These are phyloP conservation scores for Orbicella faveolata DNA, from an alignment of 64 coral and sea anemone genomes.

Conservation along the genomic window DNA sequence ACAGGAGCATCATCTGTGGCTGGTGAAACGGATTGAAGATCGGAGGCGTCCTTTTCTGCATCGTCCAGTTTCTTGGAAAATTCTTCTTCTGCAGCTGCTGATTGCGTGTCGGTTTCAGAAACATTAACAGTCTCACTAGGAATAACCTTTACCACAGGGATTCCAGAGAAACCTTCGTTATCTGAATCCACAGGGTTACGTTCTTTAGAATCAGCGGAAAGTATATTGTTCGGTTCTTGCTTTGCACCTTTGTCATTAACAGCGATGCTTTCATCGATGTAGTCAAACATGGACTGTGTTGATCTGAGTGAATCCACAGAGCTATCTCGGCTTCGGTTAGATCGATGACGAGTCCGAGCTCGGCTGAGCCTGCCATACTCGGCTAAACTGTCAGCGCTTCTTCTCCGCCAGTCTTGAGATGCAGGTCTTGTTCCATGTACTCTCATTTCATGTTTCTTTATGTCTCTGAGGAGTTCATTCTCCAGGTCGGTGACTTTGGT, in stretches of 20 bases:
- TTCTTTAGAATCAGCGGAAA: not conserved
- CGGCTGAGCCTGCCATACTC: constrained; percentile 11
- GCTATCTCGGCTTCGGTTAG: constrained; percentile 29
- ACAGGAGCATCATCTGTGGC: not conserved
- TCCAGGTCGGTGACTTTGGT: constrained; percentile 66
- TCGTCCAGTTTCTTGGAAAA: not conserved
- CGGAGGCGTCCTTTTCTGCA: not conserved
- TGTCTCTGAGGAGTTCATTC: constrained; percentile 77
- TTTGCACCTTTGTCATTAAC: not conserved
- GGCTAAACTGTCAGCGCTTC: constrained; percentile 9
- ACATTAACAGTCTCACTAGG: not conserved
- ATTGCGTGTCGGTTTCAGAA: not conserved
- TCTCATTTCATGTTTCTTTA: constrained; percentile 68
- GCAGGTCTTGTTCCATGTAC: constrained; percentile 39
- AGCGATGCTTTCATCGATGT: not conserved
- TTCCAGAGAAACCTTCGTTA: not conserved
- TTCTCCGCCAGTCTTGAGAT: constrained; percentile 18
- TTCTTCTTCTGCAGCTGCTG: not conserved
- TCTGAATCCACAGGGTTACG: constrained; percentile 18
- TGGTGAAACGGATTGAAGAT: not conserved
- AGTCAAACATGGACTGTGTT: constrained; percentile 34
- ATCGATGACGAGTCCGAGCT: constrained; percentile 16
- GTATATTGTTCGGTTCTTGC: not conserved
- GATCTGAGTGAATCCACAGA: constrained; percentile 63
- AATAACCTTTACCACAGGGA: not conserved